Conservation (phyloP, 2,888 invertebrate genomes). For the Apamea sordens region DNA sequence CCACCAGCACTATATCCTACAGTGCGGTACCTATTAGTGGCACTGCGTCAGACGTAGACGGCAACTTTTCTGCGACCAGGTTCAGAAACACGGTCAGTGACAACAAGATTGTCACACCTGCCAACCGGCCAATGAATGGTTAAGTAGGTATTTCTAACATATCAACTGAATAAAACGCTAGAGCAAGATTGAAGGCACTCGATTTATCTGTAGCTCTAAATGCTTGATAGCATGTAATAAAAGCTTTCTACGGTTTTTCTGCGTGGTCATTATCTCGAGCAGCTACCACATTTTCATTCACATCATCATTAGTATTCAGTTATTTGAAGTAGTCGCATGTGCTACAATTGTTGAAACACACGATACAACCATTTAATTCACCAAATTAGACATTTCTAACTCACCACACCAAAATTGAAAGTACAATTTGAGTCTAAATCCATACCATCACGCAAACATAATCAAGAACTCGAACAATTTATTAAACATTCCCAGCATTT, state of each 20-base stretch:
- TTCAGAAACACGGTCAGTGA: constrained; percentile 94
- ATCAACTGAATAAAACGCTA: background rate
- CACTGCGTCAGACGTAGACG: constrained; percentile 95
- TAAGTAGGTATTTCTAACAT: constrained; percentile 2
- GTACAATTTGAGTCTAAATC: background rate
- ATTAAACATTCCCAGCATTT: constrained; percentile 46
- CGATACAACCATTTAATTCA: background rate
- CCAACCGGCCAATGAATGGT: constrained; percentile 82
- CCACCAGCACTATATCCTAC: constrained; percentile 63
- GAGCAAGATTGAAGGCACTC: background rate
- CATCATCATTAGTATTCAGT: constrained; percentile 6
- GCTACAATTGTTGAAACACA: background rate
- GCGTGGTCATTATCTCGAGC: constrained; percentile 9
- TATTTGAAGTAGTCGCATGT: constrained; percentile 25
- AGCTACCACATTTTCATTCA: constrained; percentile 21
- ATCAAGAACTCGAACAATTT: constrained; percentile 44
- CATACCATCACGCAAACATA: constrained; percentile 36
- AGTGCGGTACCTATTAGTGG: constrained; percentile 93
- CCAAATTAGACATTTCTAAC: background rate
- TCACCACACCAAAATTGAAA: background rate
- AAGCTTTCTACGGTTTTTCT: constrained; percentile 18
- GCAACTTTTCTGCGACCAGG: constrained; percentile 99
- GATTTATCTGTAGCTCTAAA: constrained; percentile 19
- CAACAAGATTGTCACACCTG: constrained; percentile 99
- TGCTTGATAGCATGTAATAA: constrained; percentile 16